Evolutionary conservation across 2,113 vertebrate species (phyloP).

Genomic region (Bubo blakistoni): DNA sequence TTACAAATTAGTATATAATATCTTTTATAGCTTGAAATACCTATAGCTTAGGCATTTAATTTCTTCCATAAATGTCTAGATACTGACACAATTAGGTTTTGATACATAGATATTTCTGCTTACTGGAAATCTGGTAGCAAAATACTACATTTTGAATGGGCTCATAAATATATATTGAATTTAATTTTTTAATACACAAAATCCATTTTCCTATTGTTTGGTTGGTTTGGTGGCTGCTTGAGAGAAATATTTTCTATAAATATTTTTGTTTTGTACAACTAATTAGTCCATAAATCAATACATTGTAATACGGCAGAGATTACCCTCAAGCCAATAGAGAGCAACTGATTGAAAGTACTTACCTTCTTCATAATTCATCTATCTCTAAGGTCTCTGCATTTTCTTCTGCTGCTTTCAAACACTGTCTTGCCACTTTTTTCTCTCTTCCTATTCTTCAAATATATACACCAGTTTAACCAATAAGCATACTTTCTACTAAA

Average conservation of each 20-base stretch:
- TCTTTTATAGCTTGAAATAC: slow-evolving; percentile 42
- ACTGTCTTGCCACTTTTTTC: not conserved
- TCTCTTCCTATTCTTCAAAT: not conserved
- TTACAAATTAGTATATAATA: slow-evolving; percentile 64
- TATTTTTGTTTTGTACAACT: slow-evolving; percentile 74
- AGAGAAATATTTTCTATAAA: slow-evolving; percentile 65
- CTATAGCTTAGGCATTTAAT: slow-evolving; percentile 58
- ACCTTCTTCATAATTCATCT: slow-evolving; percentile 23
- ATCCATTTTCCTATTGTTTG: slow-evolving; percentile 71
- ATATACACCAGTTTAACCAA: not conserved
- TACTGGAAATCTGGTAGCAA: slow-evolving; percentile 64
- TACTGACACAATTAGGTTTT: slow-evolving; percentile 69
- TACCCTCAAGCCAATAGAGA: slow-evolving; percentile 65
- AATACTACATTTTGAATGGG: slow-evolving; percentile 69
- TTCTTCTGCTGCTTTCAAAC: slow-evolving; percentile 11
- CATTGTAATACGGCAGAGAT: slow-evolving; percentile 56
- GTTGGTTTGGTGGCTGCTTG: slow-evolving; percentile 48
- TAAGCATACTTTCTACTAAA: not conserved
- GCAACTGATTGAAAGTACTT: slow-evolving; percentile 26
- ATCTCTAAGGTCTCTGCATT: not conserved
- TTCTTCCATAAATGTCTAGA: slow-evolving; percentile 61
- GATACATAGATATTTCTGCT: slow-evolving; percentile 74
- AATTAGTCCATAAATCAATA: slow-evolving; percentile 81
- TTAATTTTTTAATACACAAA: slow-evolving; percentile 77
- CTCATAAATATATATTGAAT: slow-evolving; percentile 86